These are phyloP conservation scores for Scalopus aquaticus DNA, from an alignment of 2,113 vertebrate genomes.

Conservation along the genomic window DNA sequence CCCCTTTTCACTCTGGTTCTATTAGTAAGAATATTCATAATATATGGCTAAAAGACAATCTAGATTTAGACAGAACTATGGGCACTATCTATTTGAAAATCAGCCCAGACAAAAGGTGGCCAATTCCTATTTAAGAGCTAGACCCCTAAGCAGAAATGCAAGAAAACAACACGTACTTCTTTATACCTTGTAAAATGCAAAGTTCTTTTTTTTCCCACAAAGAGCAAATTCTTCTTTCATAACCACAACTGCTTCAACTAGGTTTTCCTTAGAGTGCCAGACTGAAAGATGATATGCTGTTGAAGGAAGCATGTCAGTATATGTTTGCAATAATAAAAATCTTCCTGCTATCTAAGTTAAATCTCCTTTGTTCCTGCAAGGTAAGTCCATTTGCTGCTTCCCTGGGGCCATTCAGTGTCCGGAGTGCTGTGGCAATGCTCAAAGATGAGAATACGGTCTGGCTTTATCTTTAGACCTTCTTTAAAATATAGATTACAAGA, in stretches of 20 bases:
- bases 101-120: neutral
- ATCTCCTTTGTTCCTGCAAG: conserved; percentile 52
- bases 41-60: conserved; percentile 5
- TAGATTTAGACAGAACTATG: neutral
- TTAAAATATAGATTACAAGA: conserved; percentile 77
- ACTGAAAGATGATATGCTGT: neutral
- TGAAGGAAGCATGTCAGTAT: neutral
- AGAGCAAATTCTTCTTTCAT: conserved; percentile 44
- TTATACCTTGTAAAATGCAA: conserved; percentile 22
- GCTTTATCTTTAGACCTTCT: conserved; percentile 69
- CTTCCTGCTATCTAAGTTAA: conserved; percentile 49
- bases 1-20: neutral
- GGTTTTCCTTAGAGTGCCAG: conserved; percentile 26
- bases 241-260: neutral
- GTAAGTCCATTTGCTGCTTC: conserved; percentile 55
- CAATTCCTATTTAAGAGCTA: neutral
- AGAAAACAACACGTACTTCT: neutral
- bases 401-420: conserved; percentile 59
- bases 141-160: neutral
- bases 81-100: conserved; percentile 8
- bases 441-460: neutral
- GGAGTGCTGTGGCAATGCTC: neutral
- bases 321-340: conserved; percentile 56
- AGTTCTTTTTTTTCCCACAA: neutral
- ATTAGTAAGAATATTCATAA: conserved; percentile 28